Evolutionary conservation across 1,140 invertebrate genomes (phyloP).

Genomic region (Solenopsis invicta): DNA sequence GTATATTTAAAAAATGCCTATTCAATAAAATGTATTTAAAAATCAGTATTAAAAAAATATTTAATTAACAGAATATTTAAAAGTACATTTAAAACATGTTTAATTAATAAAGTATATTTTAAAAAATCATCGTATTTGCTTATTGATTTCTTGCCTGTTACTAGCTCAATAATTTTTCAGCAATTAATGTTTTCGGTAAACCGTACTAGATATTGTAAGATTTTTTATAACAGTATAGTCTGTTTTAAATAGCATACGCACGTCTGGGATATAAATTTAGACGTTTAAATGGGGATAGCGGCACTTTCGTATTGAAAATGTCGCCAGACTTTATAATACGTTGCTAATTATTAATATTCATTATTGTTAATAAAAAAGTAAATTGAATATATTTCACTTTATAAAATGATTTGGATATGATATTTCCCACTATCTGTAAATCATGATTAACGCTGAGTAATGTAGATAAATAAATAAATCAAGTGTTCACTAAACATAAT

Average conservation of each 20-base stretch:
- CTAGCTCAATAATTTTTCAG: background rate
- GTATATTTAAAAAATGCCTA: no score
- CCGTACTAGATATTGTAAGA: background rate
- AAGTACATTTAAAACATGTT: no score
- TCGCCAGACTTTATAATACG: background rate
- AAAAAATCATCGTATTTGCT: background rate
- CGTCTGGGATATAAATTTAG: slow-evolving; percentile 27
- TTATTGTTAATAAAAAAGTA: slow-evolving; percentile 14
- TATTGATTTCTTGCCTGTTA: background rate
- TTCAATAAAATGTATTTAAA: no score
- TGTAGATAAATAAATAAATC: slow-evolving; percentile 53
- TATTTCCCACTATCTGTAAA: slow-evolving; percentile 20
- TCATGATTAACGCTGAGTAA: slow-evolving; percentile 23
- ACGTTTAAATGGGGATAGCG: slow-evolving; percentile 7
- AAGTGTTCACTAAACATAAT: slow-evolving; percentile 49
- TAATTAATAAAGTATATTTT: no score
- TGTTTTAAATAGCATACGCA: background rate
- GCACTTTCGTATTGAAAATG: background rate
- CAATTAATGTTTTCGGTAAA: background rate
- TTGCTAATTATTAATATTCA: slow-evolving; percentile 24
- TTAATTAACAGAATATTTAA: no score
- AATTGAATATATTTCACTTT: slow-evolving; percentile 35
- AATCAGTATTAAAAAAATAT: background rate
- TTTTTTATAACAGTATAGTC: background rate
- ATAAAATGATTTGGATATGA: slow-evolving; percentile 22